Base-by-base conservation (phyloP, 2,888 invertebrate species). In the Agriotes lineatus region DNA sequence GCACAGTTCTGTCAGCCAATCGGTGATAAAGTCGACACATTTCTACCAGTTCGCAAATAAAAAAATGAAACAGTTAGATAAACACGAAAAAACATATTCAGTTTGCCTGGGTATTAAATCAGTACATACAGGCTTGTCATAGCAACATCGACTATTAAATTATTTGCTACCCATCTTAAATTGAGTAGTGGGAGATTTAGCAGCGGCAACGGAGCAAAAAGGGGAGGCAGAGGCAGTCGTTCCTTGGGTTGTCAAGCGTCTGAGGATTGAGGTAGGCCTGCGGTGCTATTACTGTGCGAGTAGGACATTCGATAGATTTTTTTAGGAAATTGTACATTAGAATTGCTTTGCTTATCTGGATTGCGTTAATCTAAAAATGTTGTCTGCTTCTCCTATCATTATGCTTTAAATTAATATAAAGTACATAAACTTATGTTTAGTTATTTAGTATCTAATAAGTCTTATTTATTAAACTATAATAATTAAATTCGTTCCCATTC, bases 41-140 rank as follows among this genome's bases (percentile, higher is more conserved):
- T n/a, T n/a, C n/a, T n/a, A n/a, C n/a, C n/a, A n/a, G n/a, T n/a
- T n/a, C n/a, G n/a, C n/a, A n/a, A n/a, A n/a, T n/a, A n/a, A n/a
- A n/a, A n/a, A n/a, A n/a, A n/a, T 14, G 1, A 9, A 42, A 42
- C 14, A 42, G 16, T 16, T 16, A 6, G 5, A 42, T 14, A 16
- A 14, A 16, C 7, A 16, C 16, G n/a, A 3, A 42, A 18, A 18
- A 42, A 12, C 12, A 2, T 39, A 14, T 42, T 14, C 42, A 42
- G 16, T 42, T 18, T 42, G 42, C 7, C 42, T 5, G 16, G 14
- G 1, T 42, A 42, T 42, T 42, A 42, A 42, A 42, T 42, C 9
- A 42, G 18, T 42, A 42, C 42, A 42, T 42, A 42, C 42, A 42
- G 18, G 16, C 42, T 12, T 42, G 14, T 42, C 42, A 42, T 42